Evolutionary conservation across 2,888 invertebrate genomes (phyloP).

Genomic region (Atethmia centrago): DNA sequence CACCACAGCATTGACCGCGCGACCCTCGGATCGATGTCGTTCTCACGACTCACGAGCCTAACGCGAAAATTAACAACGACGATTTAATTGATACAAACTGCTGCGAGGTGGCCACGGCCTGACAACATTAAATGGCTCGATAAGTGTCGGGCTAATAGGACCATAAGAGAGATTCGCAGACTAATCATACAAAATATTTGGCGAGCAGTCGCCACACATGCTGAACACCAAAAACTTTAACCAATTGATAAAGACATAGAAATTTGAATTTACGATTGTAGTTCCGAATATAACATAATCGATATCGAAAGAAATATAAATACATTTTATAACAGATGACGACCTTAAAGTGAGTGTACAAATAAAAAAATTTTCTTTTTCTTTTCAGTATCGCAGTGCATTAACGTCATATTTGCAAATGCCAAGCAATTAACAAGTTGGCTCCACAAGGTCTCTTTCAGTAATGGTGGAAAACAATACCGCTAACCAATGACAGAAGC

Average conservation of each 20-base stretch:
- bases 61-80: constrained; percentile 84
- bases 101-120: constrained; percentile 64
- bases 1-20: constrained; percentile 67
- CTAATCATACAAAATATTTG: constrained; percentile 54
- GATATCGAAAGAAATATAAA: constrained; percentile 14
- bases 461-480: constrained; percentile 76
- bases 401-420: constrained; percentile 58
- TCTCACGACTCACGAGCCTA: constrained; percentile 86
- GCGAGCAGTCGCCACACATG: constrained; percentile 20
- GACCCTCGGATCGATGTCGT: constrained; percentile 72
- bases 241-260: constrained; percentile 49
- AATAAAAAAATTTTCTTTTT: constrained; percentile 19
- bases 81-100: constrained; percentile 87
- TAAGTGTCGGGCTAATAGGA: constrained; percentile 57
- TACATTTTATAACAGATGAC: constrained; percentile 39
- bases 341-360: constrained; percentile 29
- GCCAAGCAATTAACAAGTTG: constrained; percentile 61
- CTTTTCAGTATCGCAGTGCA: constrained; percentile 31
- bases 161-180: constrained; percentile 60
- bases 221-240: constrained; percentile 14
- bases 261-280: constrained; percentile 47
- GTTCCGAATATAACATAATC: constrained; percentile 39
- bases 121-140: constrained; percentile 66
- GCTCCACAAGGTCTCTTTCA: constrained; percentile 71
- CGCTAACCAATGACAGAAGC: constrained; percentile 83